Base-by-base conservation (phyloP, 2,113 vertebrate species). In the Chionodraco myersi region DNA sequence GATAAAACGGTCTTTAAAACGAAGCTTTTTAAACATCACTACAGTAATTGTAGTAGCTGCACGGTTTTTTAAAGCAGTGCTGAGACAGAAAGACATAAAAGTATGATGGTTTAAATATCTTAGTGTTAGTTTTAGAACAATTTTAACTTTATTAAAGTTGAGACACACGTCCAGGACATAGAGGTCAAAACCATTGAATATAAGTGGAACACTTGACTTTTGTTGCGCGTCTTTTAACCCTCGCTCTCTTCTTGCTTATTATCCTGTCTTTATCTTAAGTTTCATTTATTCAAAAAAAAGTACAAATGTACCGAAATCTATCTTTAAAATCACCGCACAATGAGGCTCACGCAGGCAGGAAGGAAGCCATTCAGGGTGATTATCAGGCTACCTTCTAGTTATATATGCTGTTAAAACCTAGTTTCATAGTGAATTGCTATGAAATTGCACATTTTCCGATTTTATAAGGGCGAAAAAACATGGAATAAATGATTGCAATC, bases 401-500 rank as follows among this genome's bases (percentile, higher is more conserved):
- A 71, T 73, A 65, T 69, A 77, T 57, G 9, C n/a, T 30, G 13
- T 4, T 36, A 45, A 8, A 58, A 56, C 15, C 21, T 41, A 61
- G 63, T 72, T 62, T 78, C 44, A 16, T 56, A 61, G 14, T 13
- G 41, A 57, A 44, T 57, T 54, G 21, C n/a, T 51, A 51, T 62
- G 23, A 47, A 21, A 30, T 51, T 68, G 53, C 18, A 63, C 12
- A 60, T 60, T 72, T 54, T 64, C 41, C 8, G 1, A 52, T 86
- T 74, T 57, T 41, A 48, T 57, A 76, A 70, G 44, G 30, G 47
- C 45, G 57, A 69, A 53, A 53, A 36, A 47, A 56, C 49, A 41
- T 21, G 45, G 45, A 65, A 48, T 52, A 59, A 75, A 77, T 75
- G 11, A 75, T 75, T 74, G 61, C 66, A 83, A 77, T 86, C 84